These are phyloP conservation scores for Cepphus grylle DNA, from an alignment of 2,113 vertebrate genomes.

Conservation along the genomic window DNA sequence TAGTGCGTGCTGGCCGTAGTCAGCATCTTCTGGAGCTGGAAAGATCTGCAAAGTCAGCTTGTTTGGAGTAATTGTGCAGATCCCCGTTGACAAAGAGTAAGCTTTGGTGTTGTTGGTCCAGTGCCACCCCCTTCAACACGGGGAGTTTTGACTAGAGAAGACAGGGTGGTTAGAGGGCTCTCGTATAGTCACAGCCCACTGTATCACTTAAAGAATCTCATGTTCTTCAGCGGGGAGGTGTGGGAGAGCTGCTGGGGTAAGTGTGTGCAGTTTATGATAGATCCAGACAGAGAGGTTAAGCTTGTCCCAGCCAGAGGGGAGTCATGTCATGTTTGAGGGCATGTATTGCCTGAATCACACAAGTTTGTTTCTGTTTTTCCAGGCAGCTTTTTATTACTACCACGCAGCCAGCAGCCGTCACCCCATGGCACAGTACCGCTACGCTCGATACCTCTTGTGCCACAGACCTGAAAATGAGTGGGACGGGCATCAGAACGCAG, in stretches of 20 bases:
- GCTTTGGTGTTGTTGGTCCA: not conserved
- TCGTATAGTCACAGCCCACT: fast-evolving
- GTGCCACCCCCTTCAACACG: not conserved
- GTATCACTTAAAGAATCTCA: not conserved
- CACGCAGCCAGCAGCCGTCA: constrained; percentile 81
- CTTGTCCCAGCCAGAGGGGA: not conserved
- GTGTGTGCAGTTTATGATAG: not conserved
- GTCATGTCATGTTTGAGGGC: not conserved
- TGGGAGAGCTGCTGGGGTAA: not conserved
- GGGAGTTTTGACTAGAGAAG: not conserved
- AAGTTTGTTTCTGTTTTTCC: not conserved
- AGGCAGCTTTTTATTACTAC: constrained; percentile 86
- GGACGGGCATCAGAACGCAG: constrained; percentile 60
- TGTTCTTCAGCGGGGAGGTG: not conserved
- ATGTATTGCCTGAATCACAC: not conserved
- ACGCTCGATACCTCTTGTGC: constrained; percentile 80
- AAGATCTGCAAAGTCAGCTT: not conserved
- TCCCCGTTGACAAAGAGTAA: not conserved
- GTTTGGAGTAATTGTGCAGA: not conserved
- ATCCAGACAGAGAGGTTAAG: not conserved
- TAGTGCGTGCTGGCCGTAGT: not conserved
- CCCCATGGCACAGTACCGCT: constrained; percentile 86
- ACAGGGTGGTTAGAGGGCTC: not conserved
- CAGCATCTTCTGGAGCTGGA: not conserved
- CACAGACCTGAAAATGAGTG: constrained; percentile 49